Conservation (phyloP, 2,888 invertebrate genomes). For the Apotomis betuletana region DNA sequence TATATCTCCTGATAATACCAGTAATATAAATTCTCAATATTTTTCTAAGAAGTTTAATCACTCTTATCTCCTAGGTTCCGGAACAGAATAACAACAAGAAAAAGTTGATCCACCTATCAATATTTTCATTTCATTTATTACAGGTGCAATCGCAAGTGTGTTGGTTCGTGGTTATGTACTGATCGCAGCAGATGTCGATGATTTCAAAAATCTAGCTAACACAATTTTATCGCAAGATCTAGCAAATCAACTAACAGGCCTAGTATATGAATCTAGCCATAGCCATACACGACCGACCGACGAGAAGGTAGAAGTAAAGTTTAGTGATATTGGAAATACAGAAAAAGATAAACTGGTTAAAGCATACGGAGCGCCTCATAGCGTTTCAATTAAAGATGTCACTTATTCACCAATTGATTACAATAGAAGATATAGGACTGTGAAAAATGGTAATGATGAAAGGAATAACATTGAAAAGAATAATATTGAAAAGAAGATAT, state of each 20-base stretch:
- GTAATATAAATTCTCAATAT: too few relatives aligned
- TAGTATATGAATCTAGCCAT: neutral
- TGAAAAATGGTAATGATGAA: neutral
- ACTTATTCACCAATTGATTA: neutral
- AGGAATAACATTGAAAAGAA: neutral
- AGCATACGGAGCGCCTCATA: neutral
- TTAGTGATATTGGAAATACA: neutral
- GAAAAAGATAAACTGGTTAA: neutral
- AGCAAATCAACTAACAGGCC: neutral
- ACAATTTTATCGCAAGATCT: neutral
- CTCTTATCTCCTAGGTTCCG: too few relatives aligned
- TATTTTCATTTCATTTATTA: neutral
- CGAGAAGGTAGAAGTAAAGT: neutral
- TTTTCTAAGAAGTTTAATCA: too few relatives aligned
- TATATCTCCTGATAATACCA: too few relatives aligned
- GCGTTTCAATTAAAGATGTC: neutral
- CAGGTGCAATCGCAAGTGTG: constrained; percentile 8
- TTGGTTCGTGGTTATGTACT: constrained; percentile 1
- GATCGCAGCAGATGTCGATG: constrained; percentile 7
- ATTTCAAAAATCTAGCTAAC: constrained; percentile 16
- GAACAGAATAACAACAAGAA: too few relatives aligned
- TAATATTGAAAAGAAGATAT: neutral
- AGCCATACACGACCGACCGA: neutral
- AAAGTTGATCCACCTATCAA: too few relatives aligned
- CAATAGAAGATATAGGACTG: constrained; percentile 19